phyloP scores from a whole-genome alignment of 30 jellyfish, hydroid and myxozoan species.

The Rhopilema esculentum region DNA sequence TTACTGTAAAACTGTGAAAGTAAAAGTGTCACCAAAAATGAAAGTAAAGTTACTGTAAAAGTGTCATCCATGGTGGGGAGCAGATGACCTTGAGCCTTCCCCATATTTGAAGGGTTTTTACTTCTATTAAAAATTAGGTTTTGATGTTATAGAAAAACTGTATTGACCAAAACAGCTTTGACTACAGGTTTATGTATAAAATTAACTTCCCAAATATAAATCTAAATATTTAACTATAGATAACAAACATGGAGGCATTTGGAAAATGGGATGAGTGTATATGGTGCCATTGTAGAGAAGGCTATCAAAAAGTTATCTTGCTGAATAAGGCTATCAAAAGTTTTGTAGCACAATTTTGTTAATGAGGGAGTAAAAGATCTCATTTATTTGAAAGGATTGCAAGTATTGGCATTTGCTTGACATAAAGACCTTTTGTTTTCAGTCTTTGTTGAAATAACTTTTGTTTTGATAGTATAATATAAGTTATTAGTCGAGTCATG shows the following conservation, averaged over 20 bases:
- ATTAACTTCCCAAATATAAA: background rate
- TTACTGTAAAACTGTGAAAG: background rate
- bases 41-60: background rate
- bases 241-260: background rate
- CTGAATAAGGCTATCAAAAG: background rate
- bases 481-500: background rate
- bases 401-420: background rate
- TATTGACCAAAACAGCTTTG: background rate
- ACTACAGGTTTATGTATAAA: background rate
- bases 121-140: background rate
- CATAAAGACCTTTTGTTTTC: background rate
- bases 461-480: background rate
- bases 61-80: background rate
- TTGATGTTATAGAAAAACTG: background rate
- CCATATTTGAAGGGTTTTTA: too few relatives aligned
- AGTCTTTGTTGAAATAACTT: background rate
- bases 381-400: background rate
- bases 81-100: background rate
- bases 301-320: background rate
- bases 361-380: background rate
- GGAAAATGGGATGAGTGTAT: background rate
- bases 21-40: background rate
- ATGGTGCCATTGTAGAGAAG: background rate
- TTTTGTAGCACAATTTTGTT: background rate
- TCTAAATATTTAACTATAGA: background rate